A percentile compares a stretch with the other conserved stretches of the same genome.
phyloP scores from a whole-genome alignment of 2,797 vertebrate genomes.

The Lepidocolaptes lacrymiger region DNA sequence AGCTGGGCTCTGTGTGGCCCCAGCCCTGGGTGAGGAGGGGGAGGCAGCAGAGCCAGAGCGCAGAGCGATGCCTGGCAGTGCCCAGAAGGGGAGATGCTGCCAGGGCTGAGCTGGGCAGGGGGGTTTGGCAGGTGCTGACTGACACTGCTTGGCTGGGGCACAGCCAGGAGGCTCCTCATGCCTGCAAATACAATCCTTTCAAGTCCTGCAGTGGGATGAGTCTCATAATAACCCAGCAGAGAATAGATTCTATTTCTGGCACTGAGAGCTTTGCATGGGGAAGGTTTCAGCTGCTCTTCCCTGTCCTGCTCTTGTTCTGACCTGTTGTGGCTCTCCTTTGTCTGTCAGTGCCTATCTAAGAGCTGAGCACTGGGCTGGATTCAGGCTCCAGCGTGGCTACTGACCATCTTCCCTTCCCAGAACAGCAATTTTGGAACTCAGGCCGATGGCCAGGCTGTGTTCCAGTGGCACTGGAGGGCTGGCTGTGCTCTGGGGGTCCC shows the following conservation, averaged over 20 bases:
- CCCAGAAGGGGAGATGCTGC: neutral
- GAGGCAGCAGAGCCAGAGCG: neutral
- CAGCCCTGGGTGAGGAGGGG: rapidly evolving
- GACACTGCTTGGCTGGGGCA: neutral
- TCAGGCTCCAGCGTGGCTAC: rapidly evolving
- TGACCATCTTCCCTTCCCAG: rapidly evolving
- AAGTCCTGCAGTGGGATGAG: neutral
- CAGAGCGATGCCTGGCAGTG: neutral
- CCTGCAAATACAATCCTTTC: neutral
- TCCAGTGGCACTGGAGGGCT: neutral
- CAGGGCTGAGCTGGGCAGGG: neutral
- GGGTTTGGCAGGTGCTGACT: neutral
- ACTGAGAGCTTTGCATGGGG: neutral
- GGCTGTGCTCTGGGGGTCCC: neutral
- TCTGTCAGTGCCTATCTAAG: neutral
- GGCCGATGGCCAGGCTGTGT: rapidly evolving
- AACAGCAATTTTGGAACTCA: rapidly evolving
- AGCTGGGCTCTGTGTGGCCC: neutral
- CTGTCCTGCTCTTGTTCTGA: neutral
- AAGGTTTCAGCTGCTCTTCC: conserved; percentile 5
- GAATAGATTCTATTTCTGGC: conserved; percentile 24
- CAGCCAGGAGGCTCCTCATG: neutral
- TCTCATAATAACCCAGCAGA: neutral
- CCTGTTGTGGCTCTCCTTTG: neutral
- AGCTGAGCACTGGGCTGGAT: rapidly evolving